Base-by-base conservation (phyloP, 2,113 vertebrate species). In the Solea senegalensis region DNA sequence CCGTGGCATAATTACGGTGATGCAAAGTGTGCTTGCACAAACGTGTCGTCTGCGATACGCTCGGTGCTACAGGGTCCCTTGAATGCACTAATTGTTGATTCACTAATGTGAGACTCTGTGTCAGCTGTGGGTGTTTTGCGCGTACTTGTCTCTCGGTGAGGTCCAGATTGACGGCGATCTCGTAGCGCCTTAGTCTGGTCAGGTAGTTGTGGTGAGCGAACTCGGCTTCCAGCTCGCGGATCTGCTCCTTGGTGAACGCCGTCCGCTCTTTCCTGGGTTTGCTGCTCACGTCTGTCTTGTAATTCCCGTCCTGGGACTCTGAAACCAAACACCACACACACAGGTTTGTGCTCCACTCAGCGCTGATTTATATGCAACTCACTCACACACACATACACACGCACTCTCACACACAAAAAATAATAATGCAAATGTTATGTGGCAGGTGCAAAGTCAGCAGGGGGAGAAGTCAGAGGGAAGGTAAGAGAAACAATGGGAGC, bases 181-280 rank as follows among this genome's bases (percentile, higher is more conserved):
- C 97, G 34, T 99, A 99, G 91, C 98, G 88, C 81, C 98, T 93
- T 93, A 99, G 95, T 72, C 98, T 92, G 79, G 98, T 99, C 90
- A 99, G 93, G 92, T 99, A 99, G 93, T 99, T 99, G 92, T 99
- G 98, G 92, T 99, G 98, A 80, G 98, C 97, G 72, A 99, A 99
- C 90, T 99, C 98, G 14, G 98, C 96, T 92, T 99, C 98, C 86
- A 99, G 93, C 89, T 99, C 98, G 88, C 97, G 94, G 88, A 99
- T 98, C 87, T 99, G 98, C 77, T 99, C 98, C 91, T 99, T 99
- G 86, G 98, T 99, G 91, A 99, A 99, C 15, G 98, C 98, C 76
- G 98, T 99, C 78, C 98, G 92, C 94, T 99, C 97, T 92, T 99
- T 99, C 83, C 98, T 95, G 80, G 98, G 97, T 89, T 99, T 99